phyloP scores from a whole-genome alignment of 64 coral and sea anemone genomes.

The Actinia equina region DNA sequence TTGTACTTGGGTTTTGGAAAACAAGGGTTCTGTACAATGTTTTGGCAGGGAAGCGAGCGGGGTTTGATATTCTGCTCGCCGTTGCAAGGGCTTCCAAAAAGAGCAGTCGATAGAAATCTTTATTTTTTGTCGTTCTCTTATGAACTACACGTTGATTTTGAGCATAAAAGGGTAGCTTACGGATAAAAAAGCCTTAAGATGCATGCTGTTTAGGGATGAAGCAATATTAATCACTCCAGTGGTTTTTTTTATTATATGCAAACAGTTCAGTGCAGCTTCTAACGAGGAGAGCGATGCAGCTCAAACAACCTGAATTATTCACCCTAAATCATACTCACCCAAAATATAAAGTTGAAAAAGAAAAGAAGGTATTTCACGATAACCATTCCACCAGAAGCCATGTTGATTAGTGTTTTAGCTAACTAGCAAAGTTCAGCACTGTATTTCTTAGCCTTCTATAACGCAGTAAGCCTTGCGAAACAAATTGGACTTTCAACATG shows the following conservation, averaged over 20 bases:
- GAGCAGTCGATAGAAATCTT: background rate
- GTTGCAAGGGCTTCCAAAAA: background rate
- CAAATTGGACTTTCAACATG: conserved; percentile 3
- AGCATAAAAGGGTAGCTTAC: background rate
- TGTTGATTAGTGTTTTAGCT: conserved; percentile 21
- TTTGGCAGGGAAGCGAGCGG: background rate
- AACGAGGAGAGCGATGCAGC: background rate
- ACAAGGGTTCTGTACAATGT: background rate
- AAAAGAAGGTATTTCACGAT: conserved; percentile 84
- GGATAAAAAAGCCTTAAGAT: background rate
- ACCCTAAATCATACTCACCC: conserved; percentile 51
- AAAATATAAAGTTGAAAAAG: conserved; percentile 85
- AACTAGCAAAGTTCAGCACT: background rate
- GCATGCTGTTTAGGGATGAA: background rate
- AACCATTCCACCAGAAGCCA: conserved; percentile 89
- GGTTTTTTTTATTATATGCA: background rate
- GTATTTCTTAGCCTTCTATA: background rate
- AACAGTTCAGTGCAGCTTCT: background rate
- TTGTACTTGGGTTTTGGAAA: background rate
- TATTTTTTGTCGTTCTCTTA: background rate
- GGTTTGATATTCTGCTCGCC: background rate
- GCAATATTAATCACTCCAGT: background rate
- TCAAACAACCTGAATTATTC: background rate
- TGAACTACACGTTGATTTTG: background rate
- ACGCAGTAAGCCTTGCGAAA: conserved; percentile 51